A percentile compares a stretch with the other conserved stretches of the same genome.
Evolutionary conservation across 2,113 vertebrate genomes (phyloP).

Genomic region (Australoheros scitulus): DNA sequence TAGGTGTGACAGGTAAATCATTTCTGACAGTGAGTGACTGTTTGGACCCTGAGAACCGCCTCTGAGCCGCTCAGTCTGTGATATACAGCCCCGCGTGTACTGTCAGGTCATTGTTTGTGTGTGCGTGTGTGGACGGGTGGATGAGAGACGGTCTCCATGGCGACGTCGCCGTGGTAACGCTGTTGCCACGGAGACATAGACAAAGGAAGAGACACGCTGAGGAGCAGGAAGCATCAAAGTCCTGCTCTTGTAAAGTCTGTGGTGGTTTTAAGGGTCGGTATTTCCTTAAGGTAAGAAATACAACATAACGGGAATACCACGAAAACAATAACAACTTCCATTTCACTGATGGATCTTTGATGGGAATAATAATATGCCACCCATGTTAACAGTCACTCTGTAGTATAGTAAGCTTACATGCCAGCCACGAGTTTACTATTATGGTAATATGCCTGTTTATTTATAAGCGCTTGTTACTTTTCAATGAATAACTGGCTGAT

Average conservation of each 20-base stretch:
- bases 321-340: background rate
- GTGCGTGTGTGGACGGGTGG: background rate
- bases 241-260: background rate
- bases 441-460: background rate
- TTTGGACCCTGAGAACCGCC: background rate
- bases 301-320: background rate
- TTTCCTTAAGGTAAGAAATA: background rate
- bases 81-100: background rate
- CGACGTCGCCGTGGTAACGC: slow-evolving; percentile 57
- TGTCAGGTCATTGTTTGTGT: background rate
- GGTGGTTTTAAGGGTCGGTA: background rate
- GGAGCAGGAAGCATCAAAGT: background rate
- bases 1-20: background rate
- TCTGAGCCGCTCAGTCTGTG: background rate
- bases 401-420: background rate
- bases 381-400: background rate
- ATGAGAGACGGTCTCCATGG: slow-evolving; percentile 36
- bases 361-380: background rate
- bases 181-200: slow-evolving; percentile 49
- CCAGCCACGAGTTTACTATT: background rate
- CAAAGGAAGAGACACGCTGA: slow-evolving; percentile 1
- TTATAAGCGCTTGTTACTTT: background rate
- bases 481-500: background rate
- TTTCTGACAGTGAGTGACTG: background rate
- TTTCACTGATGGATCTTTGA: background rate